Base-by-base conservation (phyloP, 64 coral and sea anemone genomes). In the Astreopora myriophthalma region DNA sequence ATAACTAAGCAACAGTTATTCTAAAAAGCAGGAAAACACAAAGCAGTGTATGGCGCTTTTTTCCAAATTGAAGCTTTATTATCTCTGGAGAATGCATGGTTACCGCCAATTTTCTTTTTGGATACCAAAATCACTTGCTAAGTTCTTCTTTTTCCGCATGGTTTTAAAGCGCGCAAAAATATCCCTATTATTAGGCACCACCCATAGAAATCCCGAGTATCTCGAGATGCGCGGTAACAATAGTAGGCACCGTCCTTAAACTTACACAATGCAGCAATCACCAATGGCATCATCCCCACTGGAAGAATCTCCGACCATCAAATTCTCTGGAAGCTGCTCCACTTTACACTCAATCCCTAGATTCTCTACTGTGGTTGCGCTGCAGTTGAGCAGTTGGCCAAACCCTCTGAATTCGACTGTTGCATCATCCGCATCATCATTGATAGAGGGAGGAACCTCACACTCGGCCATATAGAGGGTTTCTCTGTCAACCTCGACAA, bases 391-490 rank as follows among this genome's bases (percentile, higher is more conserved):
- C 32, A 36, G 34, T 74, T 20, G 30, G 16, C 71, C 30, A n/a
- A 36, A 74, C 16, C 16, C 30, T 22, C 71, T 74, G 16, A 55
- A 55, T 55, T 55, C 49, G 16, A 55, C 49, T 16, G 10, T 55
- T 55, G 10, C 16, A 48, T 75, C 73, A 3, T 27, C 73, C 2
- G 33, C 32, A 14, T 75, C 1, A 12, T 46, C 73, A 40, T 5
- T n/a, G 38, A 75, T 40, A 48, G 35, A 44, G 23, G 36, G 73
- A 23, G 38, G 17, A 42, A 30, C 62, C 25, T 86, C 62, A 32
- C 35, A 70, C 30, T 39, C 65, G 37, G 37, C 37, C 83, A 86
- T 86, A 17, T 29, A 70, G 34, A 71, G 83, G 9, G 13, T 86
- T 16, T 66, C 3, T 70, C 46, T 71, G 65, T 86, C 83, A 71